Evolutionary conservation across 2,113 vertebrate genomes (phyloP).

Genomic region (Psilopsiagon aymara): DNA sequence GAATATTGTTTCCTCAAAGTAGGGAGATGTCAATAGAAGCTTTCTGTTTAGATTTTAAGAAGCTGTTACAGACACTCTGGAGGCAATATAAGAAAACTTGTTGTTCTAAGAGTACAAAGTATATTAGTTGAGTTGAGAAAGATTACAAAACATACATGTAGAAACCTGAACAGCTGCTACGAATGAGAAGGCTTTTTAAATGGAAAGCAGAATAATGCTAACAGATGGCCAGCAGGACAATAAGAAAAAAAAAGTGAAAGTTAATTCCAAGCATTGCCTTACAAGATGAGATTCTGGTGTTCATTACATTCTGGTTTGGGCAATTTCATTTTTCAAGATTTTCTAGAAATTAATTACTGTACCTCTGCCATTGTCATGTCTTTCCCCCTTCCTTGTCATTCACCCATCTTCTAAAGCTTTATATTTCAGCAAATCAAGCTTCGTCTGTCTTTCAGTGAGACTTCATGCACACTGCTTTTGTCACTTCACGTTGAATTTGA

Average conservation of each 20-base stretch:
- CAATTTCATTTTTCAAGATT: neutral
- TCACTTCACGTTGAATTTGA: neutral
- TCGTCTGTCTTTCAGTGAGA: neutral
- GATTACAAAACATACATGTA: neutral
- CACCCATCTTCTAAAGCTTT: neutral
- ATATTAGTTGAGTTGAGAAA: neutral
- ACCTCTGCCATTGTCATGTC: neutral
- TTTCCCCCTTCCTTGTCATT: neutral
- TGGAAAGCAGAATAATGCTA: neutral
- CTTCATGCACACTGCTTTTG: neutral
- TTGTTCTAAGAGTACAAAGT: conserved; percentile 8
- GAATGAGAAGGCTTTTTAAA: conserved; percentile 14
- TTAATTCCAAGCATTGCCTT: neutral
- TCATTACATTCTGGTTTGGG: neutral
- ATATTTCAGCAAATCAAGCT: neutral
- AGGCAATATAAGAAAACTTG: conserved; percentile 8
- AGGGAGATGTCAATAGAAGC: neutral
- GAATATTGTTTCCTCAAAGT: neutral
- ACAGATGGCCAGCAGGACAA: neutral
- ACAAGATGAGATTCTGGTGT: neutral
- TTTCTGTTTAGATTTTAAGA: conserved; percentile 17
- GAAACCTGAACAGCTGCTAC: conserved; percentile 27
- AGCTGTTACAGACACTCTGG: neutral
- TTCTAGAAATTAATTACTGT: neutral
- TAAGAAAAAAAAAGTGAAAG: neutral